A percentile compares a stretch with the other conserved stretches of the same genome.
Evolutionary conservation across 2,797 vertebrate species (phyloP).

Genomic region (Semotilus atromaculatus): DNA sequence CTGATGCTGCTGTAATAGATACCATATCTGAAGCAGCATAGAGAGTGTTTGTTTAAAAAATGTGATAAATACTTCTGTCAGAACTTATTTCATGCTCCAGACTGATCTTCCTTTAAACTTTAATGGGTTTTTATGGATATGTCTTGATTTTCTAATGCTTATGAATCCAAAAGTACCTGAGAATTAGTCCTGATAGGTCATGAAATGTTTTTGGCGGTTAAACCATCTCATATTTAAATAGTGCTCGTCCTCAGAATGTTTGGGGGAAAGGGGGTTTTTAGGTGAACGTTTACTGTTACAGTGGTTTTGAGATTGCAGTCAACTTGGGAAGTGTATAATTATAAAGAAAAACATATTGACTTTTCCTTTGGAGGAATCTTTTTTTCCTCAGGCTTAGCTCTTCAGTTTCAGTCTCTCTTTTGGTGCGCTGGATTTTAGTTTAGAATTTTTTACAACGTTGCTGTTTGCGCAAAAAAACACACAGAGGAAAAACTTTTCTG

Average conservation of each 20-base stretch:
- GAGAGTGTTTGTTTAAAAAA: slow-evolving; percentile 33
- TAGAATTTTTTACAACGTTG: not conserved
- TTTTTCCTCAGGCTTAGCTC: slow-evolving; percentile 40
- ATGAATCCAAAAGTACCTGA: slow-evolving; percentile 15
- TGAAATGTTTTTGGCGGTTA: not conserved
- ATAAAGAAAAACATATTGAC: slow-evolving; percentile 40
- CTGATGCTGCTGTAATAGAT: slow-evolving; percentile 8
- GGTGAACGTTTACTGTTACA: slow-evolving; percentile 31
- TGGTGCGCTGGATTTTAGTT: slow-evolving; percentile 20
- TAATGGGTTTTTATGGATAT: slow-evolving; percentile 33
- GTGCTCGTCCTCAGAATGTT: not conserved
- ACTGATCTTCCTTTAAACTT: slow-evolving; percentile 27
- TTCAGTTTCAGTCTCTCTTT: slow-evolving; percentile 35
- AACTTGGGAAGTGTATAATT: slow-evolving; percentile 43
- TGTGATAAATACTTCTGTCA: slow-evolving; percentile 25
- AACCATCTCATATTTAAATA: slow-evolving; percentile 22
- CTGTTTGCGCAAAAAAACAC: too few relatives aligned
- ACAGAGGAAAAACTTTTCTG: too few relatives aligned
- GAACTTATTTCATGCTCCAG: slow-evolving; percentile 24
- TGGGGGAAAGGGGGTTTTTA: not conserved
- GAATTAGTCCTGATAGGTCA: slow-evolving; percentile 19
- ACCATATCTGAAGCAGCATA: slow-evolving; percentile 22
- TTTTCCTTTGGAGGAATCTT: slow-evolving; percentile 14
- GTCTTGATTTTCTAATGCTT: slow-evolving; percentile 14
- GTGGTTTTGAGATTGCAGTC: slow-evolving; percentile 42